A percentile compares a stretch with the other conserved stretches of the same genome.
phyloP scores from a whole-genome alignment of 2,888 invertebrate genomes.

The Nomada goodeniana region DNA sequence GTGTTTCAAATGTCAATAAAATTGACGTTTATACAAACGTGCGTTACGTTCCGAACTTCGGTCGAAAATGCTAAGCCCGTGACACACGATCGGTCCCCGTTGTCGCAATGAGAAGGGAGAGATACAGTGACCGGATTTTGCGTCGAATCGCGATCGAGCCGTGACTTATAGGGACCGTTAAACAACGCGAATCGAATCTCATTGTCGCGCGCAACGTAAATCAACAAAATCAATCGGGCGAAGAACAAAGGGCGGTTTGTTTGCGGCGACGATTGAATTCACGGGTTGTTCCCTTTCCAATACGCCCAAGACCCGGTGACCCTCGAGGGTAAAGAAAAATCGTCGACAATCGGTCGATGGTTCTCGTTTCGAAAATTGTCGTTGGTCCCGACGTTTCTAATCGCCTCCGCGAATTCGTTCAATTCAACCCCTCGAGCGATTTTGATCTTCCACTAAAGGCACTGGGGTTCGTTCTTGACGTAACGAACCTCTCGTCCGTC shows the following conservation, averaged over 20 bases:
- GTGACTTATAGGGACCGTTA: background rate
- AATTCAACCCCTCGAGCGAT: too few species aligned
- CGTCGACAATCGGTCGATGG: conserved; percentile 34
- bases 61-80: background rate
- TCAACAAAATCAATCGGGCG: conserved; percentile 5
- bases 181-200: conserved; percentile 32
- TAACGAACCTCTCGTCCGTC: too few species aligned
- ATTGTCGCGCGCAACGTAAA: conserved; percentile 8
- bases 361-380: background rate
- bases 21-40: conserved; percentile 1
- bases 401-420: background rate
- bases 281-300: background rate
- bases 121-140: background rate
- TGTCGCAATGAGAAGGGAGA: background rate
- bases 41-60: background rate
- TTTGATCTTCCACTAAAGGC: too few species aligned
- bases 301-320: background rate
- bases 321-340: conserved; percentile 3
- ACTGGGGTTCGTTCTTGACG: too few species aligned
- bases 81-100: too few species aligned
- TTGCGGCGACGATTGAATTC: conserved; percentile 45
- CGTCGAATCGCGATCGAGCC: background rate
- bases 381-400: background rate
- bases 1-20: background rate
- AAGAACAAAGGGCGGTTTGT: conserved; percentile 27